Base-by-base conservation (phyloP, 1,140 invertebrate species). In the Megathymus violae region DNA sequence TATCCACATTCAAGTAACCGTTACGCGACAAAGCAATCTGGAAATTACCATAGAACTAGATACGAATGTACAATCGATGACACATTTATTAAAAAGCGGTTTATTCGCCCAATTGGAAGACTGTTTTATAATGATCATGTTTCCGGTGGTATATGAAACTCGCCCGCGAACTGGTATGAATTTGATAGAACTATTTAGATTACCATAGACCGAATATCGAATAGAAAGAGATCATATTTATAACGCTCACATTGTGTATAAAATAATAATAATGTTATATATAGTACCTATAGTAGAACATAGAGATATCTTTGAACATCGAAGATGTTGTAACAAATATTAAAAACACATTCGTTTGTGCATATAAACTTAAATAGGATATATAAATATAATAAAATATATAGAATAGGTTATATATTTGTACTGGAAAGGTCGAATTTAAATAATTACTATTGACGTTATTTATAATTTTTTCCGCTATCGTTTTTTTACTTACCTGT, bases 101-200 rank as follows among this genome's bases (percentile, higher is more conserved):
- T 52, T 52, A 14, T 52, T 14, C 34, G 16, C 41, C 50, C 63
- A 69, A 69, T 63, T 66, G 63, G 40, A 50, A 7, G 52, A 43
- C 40, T 22, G 36, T 17, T 61, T 67, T 60, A 70, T 52, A 52
- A 63, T 16, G 44, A 67, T 71, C 62, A 67, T 31, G 64, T 64
- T 61, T 71, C 69, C 69, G 64, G 69, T 71, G 64, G 48, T 50
- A 67, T 71, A 71, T 71, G 64, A 61, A 46, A 44, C 25, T 54
- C 34, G 38, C 36, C 27, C 16, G 7, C 11, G 15, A 36, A 52
- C 36, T 15, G 48, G 48, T 52, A 31, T 9, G 27, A 31, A 31
- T 7, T 31, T 31, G 9, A 31, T 31, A 22, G 19, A 22, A 31
- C 4, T 31, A 31, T 31, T 31, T 31, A 31, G 7, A 31, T 31